A percentile compares a stretch with the other conserved stretches of the same genome.
Conservation (phyloP, 2,797 vertebrate species). For the Lepilemur septentrionalis region DNA sequence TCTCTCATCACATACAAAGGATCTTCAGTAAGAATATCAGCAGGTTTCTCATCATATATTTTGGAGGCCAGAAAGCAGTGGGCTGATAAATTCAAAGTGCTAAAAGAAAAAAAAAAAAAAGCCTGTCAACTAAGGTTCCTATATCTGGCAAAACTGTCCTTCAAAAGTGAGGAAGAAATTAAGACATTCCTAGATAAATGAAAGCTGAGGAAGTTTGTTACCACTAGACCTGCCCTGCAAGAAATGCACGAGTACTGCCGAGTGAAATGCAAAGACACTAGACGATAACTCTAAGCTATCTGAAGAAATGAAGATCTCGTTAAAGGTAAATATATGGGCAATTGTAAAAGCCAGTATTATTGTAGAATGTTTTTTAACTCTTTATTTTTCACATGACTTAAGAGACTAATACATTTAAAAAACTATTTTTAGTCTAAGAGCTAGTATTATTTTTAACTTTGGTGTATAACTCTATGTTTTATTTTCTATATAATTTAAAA, state of each 20-base stretch:
- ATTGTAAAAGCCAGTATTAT: neutral
- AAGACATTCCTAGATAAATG: neutral
- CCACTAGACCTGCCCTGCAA: neutral
- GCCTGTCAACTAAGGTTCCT: neutral
- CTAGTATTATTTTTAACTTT: neutral
- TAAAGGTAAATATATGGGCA: neutral
- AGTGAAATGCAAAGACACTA: neutral
- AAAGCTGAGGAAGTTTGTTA: neutral
- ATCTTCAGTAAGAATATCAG: neutral
- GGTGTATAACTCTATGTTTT: neutral
- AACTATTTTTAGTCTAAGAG: neutral
- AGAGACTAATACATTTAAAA: neutral
- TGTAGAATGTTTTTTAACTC: neutral
- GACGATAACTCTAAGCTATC: too few relatives aligned
- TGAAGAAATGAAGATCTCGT: neutral
- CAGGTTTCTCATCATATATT: neutral
- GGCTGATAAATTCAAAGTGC: neutral
- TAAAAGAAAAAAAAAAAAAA: neutral
- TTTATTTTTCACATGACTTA: neutral
- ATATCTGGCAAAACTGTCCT: neutral
- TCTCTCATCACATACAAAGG: neutral
- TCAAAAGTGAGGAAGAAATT: neutral
- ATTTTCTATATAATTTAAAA: neutral
- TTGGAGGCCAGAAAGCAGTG: neutral
- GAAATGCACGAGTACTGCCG: neutral